Conservation (phyloP, 2,113 vertebrate genomes). For the Gadus chalcogrammus region DNA sequence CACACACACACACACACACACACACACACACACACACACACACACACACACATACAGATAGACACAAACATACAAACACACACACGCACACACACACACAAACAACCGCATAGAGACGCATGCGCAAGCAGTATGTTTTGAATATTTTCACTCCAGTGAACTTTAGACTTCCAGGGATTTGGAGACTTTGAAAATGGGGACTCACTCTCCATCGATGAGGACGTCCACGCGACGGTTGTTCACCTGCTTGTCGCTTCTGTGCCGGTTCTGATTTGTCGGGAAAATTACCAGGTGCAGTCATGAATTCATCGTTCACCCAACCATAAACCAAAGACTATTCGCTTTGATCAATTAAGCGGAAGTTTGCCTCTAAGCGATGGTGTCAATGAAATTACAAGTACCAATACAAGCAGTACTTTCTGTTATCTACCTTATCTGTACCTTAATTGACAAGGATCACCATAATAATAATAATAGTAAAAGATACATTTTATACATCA, state of each 20-base stretch:
- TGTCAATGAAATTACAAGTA: too few species aligned
- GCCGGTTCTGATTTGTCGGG: constrained; percentile 79
- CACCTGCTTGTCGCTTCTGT: constrained; percentile 85
- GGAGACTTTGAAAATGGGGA: constrained; percentile 17
- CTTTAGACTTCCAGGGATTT: neutral
- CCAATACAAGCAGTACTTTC: too few species aligned
- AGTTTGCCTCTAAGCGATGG: too few species aligned
- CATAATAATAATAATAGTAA: too few species aligned
- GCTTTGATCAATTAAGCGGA: too few species aligned
- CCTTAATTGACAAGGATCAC: too few species aligned
- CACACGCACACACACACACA: neutral
- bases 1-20: too few species aligned
- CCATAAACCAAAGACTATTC: too few species aligned
- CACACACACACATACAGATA: neutral
- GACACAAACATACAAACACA: too few species aligned
- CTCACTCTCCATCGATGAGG: constrained; percentile 85
- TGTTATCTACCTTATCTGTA: too few species aligned
- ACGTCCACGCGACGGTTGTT: constrained; percentile 86
- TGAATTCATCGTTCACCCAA: neutral
- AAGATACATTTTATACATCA: too few species aligned
- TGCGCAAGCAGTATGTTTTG: neutral
- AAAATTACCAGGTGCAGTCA: neutral
- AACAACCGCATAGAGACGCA: neutral
- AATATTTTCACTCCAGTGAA: neutral
- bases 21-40: neutral